phyloP scores from a whole-genome alignment of 1,140 invertebrate genomes.

The Penaeus japonicus region DNA sequence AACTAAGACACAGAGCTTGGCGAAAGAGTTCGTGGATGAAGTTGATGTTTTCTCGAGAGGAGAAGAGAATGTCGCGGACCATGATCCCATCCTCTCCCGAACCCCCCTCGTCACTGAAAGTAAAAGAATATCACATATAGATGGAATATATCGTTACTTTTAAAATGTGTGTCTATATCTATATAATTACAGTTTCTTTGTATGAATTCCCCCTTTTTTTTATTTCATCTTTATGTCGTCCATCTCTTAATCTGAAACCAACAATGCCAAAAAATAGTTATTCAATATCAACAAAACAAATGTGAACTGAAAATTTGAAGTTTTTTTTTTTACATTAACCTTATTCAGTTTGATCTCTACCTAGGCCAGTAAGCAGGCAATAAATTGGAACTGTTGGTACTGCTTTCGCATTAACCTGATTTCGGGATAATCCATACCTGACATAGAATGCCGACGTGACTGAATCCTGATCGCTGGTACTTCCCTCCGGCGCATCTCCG shows the following conservation, averaged over 20 bases:
- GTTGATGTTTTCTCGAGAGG: slow-evolving; percentile 90
- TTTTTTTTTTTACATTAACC: too few species aligned
- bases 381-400: too few species aligned
- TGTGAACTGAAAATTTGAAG: too few species aligned
- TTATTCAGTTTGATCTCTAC: too few species aligned
- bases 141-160: background rate
- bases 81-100: slow-evolving; percentile 68
- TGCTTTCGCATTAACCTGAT: too few species aligned
- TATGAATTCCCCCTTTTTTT: too few species aligned
- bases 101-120: slow-evolving; percentile 44
- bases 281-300: too few species aligned
- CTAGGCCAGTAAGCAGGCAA: too few species aligned
- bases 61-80: slow-evolving; percentile 87
- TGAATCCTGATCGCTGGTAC: slow-evolving; percentile 57
- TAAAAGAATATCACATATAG: background rate
- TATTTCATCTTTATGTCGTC: too few species aligned
- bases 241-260: too few species aligned
- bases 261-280: too few species aligned
- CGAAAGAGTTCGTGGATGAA: slow-evolving; percentile 94
- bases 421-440: background rate
- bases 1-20: slow-evolving; percentile 90
- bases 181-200: background rate
- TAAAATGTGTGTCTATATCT: background rate
- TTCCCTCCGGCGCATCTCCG: slow-evolving; percentile 44
- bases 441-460: slow-evolving; percentile 55